Base-by-base conservation (phyloP, 2,113 vertebrate species). In the Hucho hucho region DNA sequence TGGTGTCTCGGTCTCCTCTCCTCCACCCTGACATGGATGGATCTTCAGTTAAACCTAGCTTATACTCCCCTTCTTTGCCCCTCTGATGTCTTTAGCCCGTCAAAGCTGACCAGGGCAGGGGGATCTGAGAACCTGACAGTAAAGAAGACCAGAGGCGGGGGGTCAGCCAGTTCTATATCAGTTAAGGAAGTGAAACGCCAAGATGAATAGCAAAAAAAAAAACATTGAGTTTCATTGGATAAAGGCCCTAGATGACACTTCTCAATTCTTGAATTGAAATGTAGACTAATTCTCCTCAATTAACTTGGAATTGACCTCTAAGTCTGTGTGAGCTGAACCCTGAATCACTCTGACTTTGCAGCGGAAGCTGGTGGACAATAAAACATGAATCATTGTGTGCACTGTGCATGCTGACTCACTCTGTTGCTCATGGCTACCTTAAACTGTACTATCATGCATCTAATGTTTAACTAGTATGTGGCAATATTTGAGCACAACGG, bases 391-490 rank as follows among this genome's bases (percentile, higher is more conserved):
- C 64, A 65, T 79, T 53, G 14, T 53, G 49, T 53, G 49, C 49
- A 53, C 49, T 14, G 49, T 53, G 49, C 49, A 18, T 53, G 87
- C 83, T 49, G 78, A 83, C 78, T 78, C 70, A 80, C 79, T n/a
- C 46, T 26, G 81, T 81, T 84, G 72, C 82, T 82, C 83, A 63
- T 25, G 79, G 79, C 85, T 43, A 77, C 83, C 85, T 87, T 75
- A 75, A 81, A 83, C 73, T 72, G 76, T 37, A 66, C 79, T 76
- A 81, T 82, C 74, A 22, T 58, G 68, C 71, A 46, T 89, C 84
- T 92, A 96, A 95, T 95, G 94, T 95, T 95, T 95, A 95, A 95
- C 94, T 90, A 90, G 85, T 77, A 79, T 94, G 92, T 92, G 91
- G 94, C 93, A 93, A 94, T 93, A 93, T 84, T 80, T 92, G 92